Base-by-base conservation (phyloP, 2,888 invertebrate species). In the Mythimna albipuncta region DNA sequence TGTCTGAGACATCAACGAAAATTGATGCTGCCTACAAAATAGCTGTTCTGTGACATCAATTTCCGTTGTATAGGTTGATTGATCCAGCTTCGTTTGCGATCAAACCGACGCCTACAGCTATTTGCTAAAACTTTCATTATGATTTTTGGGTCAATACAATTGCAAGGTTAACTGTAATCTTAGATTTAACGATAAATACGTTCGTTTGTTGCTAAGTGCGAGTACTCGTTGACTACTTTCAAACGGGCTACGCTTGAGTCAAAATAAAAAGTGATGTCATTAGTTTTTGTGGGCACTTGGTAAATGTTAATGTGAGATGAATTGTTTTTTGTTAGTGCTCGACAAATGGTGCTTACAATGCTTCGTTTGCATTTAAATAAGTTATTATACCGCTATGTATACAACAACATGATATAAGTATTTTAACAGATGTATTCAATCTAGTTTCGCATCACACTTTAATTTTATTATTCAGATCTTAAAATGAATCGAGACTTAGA, bases 261-360 rank as follows among this genome's bases (percentile, higher is more conserved):
- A 85, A 91, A 91, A 89, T 89, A 89, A 91, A 87, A 86, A 88
- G 89, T 94, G 95, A 94, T 93, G 93, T 94, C 93, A 95, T 93
- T 86, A 88, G 92, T 95, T 94, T 94, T 94, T 93, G 93, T 90
- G 75, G 85, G 85, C 85, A 87, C 89, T 89, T 87, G 74, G 91
- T 88, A 90, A 90, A 92, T 88, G 90, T 90, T 93, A 92, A 93
- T 92, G 92, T 85, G 90, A 93, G 91, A 92, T 92, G 92, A 91
- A 92, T 91, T 90, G 91, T 89, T 94, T 94, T 95, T 95, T 95
- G 93, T 93, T 91, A 88, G 88, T 84, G 89, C 84, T 91, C 90
- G 89, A 90, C 92, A 93, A 91, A 93, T 93, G 90, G 90, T 92
- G 87, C 82, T 82, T 86, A 89, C 90, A 93, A 91, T 89, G 88